phyloP scores from a whole-genome alignment of 1,140 invertebrate species.

The Apis dorsata region DNA sequence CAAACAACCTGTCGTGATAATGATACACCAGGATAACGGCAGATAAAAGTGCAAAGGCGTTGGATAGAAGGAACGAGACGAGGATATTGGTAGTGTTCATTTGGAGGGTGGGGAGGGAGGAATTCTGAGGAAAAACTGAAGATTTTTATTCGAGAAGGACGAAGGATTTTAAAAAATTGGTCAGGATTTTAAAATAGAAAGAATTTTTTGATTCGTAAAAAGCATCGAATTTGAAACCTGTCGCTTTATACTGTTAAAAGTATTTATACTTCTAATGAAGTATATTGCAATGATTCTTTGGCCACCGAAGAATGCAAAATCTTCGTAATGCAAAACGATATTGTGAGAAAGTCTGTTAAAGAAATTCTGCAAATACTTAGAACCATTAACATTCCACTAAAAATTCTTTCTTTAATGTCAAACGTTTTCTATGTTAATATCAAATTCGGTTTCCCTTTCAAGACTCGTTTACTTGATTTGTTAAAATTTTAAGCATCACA shows the following conservation, averaged over 20 bases:
- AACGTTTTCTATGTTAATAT: too few relatives aligned
- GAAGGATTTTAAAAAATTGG: neutral
- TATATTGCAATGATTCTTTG: too few relatives aligned
- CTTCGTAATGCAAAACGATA: neutral
- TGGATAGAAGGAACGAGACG: neutral
- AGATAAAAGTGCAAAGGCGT: conserved; percentile 57
- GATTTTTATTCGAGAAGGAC: neutral
- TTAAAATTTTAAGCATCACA: too few relatives aligned
- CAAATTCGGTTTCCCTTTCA: too few relatives aligned
- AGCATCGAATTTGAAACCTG: too few relatives aligned
- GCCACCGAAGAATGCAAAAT: neutral
- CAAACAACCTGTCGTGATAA: conserved; percentile 78
- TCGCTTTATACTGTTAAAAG: too few relatives aligned
- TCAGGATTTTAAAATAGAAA: too few relatives aligned
- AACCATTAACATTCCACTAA: neutral
- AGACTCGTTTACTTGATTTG: too few relatives aligned
- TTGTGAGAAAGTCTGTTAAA: neutral
- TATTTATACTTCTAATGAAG: too few relatives aligned
- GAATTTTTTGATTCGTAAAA: too few relatives aligned
- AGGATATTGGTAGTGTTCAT: conserved; percentile 38
- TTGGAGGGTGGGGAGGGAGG: neutral
- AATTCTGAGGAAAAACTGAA: neutral
- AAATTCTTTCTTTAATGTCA: too few relatives aligned
- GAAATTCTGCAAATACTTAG: neutral
- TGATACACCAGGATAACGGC: conserved; percentile 70